phyloP scores from a whole-genome alignment of 2,888 invertebrate genomes.

The Dynastes grantii region DNA sequence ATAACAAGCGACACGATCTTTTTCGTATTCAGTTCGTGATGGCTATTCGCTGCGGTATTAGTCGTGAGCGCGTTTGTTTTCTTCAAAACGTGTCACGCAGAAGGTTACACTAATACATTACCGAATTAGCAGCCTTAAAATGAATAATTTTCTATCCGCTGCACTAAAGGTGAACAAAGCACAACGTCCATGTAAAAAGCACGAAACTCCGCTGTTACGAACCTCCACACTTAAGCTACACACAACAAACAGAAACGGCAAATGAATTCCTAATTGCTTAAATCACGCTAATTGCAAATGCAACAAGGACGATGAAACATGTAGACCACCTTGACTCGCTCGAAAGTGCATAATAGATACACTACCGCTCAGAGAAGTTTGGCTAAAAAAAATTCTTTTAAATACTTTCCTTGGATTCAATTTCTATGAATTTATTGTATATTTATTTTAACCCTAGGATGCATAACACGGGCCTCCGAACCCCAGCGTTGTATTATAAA shows the following conservation, averaged over 20 bases:
- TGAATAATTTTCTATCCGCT: constrained; percentile 17
- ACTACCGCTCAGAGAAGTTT: too few species aligned
- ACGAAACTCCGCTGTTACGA: constrained; percentile 5
- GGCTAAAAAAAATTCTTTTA: too few species aligned
- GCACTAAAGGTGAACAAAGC: background rate
- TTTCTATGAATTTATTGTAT: too few species aligned
- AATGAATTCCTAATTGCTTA: constrained; percentile 46
- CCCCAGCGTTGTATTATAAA: too few species aligned
- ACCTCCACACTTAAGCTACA: constrained; percentile 9
- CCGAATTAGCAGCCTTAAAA: constrained; percentile 18
- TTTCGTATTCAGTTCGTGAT: constrained; percentile 1
- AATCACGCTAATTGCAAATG: constrained; percentile 50
- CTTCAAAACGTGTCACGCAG: constrained; percentile 11
- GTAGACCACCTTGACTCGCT: constrained; percentile 41
- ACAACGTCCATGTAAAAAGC: constrained; percentile 1
- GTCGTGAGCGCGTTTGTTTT: background rate
- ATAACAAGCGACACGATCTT: too few species aligned
- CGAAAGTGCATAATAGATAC: constrained; percentile 37
- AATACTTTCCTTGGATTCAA: too few species aligned
- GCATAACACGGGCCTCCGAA: too few species aligned
- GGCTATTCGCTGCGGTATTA: background rate
- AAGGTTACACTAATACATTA: constrained; percentile 25
- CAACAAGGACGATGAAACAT: constrained; percentile 47
- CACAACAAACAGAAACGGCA: constrained; percentile 29
- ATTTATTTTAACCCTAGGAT: too few species aligned